Percentiles rank a stretch among this genome's conserved stretches.
Evolutionary conservation across 2,113 vertebrate species (phyloP).

Genomic region (Mystacornis crossleyi): DNA sequence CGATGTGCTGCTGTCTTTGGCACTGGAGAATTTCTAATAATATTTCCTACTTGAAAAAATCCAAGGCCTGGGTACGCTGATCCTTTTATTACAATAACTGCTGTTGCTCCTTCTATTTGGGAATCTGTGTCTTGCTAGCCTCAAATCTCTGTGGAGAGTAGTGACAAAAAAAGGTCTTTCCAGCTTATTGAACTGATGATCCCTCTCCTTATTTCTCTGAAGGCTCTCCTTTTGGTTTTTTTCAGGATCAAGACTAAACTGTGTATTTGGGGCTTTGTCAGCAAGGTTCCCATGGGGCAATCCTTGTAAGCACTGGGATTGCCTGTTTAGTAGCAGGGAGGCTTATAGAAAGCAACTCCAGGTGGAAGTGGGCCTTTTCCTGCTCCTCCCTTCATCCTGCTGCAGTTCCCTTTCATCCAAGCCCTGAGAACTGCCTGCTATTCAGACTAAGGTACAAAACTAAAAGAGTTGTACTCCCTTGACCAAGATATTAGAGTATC

Average conservation of each 20-base stretch:
- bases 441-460: neutral
- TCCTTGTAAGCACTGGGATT: neutral
- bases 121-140: neutral
- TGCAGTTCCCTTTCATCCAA: neutral
- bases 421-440: neutral
- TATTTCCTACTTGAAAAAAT: constrained; percentile 9
- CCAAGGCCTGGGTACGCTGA: neutral
- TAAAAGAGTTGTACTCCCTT: neutral
- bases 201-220: neutral
- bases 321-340: neutral
- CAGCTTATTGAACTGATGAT: neutral
- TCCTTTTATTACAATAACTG: neutral
- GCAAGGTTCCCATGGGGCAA: neutral
- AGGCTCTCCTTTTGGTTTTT: neutral
- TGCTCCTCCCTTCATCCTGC: neutral
- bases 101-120: neutral
- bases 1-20: neutral
- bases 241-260: neutral
- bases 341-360: neutral
- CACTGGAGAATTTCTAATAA: neutral
- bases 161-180: neutral
- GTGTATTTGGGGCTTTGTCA: neutral
- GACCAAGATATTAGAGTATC: neutral
- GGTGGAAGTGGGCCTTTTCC: constrained; percentile 44
- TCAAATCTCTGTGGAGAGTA: neutral